These are phyloP conservation scores for Euclidia mi DNA, from an alignment of 2,888 invertebrate genomes.

Conservation along the genomic window DNA sequence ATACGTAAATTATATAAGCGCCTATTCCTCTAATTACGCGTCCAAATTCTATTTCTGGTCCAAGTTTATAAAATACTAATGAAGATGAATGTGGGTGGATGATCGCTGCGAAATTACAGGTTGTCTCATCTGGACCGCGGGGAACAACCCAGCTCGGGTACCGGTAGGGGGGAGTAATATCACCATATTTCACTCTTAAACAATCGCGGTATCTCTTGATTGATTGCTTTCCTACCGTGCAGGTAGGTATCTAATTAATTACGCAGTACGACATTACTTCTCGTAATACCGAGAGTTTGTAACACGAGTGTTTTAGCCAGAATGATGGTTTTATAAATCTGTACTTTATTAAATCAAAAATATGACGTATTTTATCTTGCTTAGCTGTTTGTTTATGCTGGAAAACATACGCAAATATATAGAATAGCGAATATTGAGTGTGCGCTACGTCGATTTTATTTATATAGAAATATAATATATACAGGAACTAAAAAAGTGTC, in stretches of 20 bases:
- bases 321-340: slow-evolving; percentile 14
- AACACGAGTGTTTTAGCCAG: slow-evolving; percentile 47
- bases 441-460: too few species aligned
- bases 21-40: slow-evolving; percentile 29
- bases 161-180: slow-evolving; percentile 34
- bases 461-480: too few species aligned
- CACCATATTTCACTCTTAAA: slow-evolving; percentile 66
- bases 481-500: too few species aligned
- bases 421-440: too few species aligned
- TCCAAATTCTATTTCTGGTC: slow-evolving; percentile 33
- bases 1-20: neutral
- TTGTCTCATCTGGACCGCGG: slow-evolving; percentile 50
- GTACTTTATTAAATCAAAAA: neutral
- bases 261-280: slow-evolving; percentile 50
- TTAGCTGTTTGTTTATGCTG: too few species aligned
- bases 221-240: slow-evolving; percentile 60
- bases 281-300: slow-evolving; percentile 51
- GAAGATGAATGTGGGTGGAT: slow-evolving; percentile 56
- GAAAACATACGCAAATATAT: too few species aligned
- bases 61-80: slow-evolving; percentile 51
- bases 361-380: too few species aligned
- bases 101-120: slow-evolving; percentile 52
- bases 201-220: slow-evolving; percentile 70
- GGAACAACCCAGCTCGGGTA: slow-evolving; percentile 19
- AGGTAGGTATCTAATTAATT: slow-evolving; percentile 64